Percentiles rank a stretch among this genome's conserved stretches.
phyloP scores from a whole-genome alignment of 2,797 vertebrate genomes.

The Glossophaga mutica region DNA sequence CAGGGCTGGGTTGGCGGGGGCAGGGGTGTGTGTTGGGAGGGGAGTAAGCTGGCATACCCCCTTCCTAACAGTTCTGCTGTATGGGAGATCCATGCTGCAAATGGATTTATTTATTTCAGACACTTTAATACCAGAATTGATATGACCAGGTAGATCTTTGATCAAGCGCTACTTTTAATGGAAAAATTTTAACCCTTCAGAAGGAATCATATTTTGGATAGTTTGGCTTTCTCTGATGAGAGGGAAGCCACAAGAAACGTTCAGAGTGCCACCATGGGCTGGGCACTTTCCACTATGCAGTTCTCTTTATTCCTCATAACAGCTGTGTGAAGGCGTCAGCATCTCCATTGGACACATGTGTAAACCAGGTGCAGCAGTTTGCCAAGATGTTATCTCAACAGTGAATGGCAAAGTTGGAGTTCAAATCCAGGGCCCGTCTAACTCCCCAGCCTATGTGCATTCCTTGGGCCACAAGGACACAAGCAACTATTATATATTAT shows the following conservation, averaged over 20 bases:
- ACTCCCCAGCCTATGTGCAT: background rate
- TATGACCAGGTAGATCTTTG: background rate
- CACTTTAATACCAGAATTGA: background rate
- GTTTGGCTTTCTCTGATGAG: background rate
- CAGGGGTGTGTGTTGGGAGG: rapidly evolving
- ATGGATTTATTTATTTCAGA: background rate
- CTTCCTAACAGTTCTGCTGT: background rate
- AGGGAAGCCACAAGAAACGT: background rate
- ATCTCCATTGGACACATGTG: background rate
- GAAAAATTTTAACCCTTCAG: background rate
- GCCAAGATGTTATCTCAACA: background rate
- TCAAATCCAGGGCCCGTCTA: background rate
- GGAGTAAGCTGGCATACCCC: background rate
- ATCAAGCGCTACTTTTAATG: background rate
- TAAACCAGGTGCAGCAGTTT: background rate
- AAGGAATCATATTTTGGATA: background rate
- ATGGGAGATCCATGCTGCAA: background rate
- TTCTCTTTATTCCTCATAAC: background rate
- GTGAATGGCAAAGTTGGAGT: background rate
- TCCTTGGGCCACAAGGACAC: background rate
- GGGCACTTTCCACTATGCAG: background rate
- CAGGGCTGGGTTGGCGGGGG: background rate
- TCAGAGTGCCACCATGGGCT: background rate
- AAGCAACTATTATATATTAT: background rate
- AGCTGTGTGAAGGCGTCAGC: background rate